These are phyloP conservation scores for Epinephelus cyanopodus DNA, from an alignment of 2,113 vertebrate genomes.

Conservation along the genomic window DNA sequence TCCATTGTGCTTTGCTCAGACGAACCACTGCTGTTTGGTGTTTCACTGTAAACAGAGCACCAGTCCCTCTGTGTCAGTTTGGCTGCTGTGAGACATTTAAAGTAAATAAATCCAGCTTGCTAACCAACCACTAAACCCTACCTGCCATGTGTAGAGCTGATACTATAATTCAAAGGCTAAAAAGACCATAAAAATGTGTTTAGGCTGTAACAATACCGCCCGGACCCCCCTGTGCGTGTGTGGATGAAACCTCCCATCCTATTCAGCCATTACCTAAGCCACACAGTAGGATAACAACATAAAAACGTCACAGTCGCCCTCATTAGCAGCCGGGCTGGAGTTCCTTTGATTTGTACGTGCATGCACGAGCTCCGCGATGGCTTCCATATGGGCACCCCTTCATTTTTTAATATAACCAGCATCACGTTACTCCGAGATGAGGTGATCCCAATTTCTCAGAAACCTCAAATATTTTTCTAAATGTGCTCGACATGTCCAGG, in stretches of 20 bases:
- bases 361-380: constrained; percentile 69
- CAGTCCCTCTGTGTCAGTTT: constrained; percentile 38
- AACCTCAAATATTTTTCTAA: constrained; percentile 84
- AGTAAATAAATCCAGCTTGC: constrained; percentile 72
- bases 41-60: constrained; percentile 25
- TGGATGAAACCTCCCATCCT: constrained; percentile 67
- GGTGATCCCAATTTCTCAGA: constrained; percentile 81
- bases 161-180: constrained; percentile 66
- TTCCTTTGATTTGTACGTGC: constrained; percentile 71
- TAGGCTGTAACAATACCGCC: constrained; percentile 70
- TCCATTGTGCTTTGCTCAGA: constrained; percentile 18
- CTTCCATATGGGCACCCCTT: constrained; percentile 83
- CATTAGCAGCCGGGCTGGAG: constrained; percentile 73
- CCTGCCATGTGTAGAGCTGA: constrained; percentile 63
- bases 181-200: constrained; percentile 73
- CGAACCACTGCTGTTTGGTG: constrained; percentile 28
- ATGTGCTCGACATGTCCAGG: constrained; percentile 83
- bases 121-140: constrained; percentile 64
- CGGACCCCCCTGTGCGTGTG: constrained; percentile 51
- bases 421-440: constrained; percentile 80
- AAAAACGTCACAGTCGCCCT: constrained; percentile 78
- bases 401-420: constrained; percentile 80
- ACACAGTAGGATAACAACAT: constrained; percentile 82
- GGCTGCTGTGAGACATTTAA: constrained; percentile 53
- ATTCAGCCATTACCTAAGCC: constrained; percentile 74